Base-by-base conservation (phyloP, 2,888 invertebrate species). In the Orthosia gothica region DNA sequence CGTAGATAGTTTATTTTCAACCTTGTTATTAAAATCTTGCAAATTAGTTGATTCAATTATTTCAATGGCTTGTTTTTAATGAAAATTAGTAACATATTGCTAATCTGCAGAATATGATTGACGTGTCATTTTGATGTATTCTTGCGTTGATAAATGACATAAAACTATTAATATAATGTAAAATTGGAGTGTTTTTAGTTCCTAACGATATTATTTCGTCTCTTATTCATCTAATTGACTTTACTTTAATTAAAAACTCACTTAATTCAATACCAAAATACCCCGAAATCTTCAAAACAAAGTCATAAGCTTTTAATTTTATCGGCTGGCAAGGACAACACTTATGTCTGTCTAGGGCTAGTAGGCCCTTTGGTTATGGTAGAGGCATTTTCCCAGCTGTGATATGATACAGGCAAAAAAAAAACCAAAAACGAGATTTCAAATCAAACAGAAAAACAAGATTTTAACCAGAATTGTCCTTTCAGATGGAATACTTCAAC, bases 401-500 rank as follows among this genome's bases (percentile, higher is more conserved):
- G 40, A 40, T 7, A 40, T 40, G 9, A 9, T 40, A 40, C 9
- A 40, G 40, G 40, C 40, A 9, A 40, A 40, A 7, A 40, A 40
- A 40, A 40, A 9, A 7, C 40, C 40, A 40, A 9, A 40, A 40
- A 40, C 15, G 1, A 57, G 9, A 59, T 32, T n/a, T n/a, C 15
- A 45, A 0, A 2, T 26, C 18, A 49, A 66, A 18, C 4, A 68
- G 18, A 15, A 32, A 23, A 20, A 26, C 67, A 49, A 69, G 50
- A 77, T 66, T 74, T 76, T 77, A 82, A 81, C 61, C 5, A 18
- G 4, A 0, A 0, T 5, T 5, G 69, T 72, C n/a, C 16, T 92
- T 90, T 0, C 94, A 97, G 97, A 96, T 97, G 97, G 97, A 96
- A 82, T 96, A 96, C 86, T 96, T 96, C 92, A 96, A 96, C 92